A percentile compares a stretch with the other conserved stretches of the same genome.
Evolutionary conservation across 2,888 invertebrate genomes (phyloP).

Genomic region (Eupithecia centaureata): DNA sequence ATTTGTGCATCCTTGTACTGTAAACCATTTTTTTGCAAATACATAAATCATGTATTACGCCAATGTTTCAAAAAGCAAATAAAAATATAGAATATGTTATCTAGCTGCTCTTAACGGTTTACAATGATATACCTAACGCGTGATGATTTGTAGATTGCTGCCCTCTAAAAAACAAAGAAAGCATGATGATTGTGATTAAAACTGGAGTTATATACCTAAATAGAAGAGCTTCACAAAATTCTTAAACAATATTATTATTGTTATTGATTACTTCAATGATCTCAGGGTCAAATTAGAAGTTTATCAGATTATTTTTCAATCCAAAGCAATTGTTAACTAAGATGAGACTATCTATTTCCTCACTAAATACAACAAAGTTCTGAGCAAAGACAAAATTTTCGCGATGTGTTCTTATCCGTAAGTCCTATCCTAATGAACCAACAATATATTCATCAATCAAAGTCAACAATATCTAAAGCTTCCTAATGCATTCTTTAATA

Average conservation of each 20-base stretch:
- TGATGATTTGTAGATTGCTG: constrained; percentile 15
- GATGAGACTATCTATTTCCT: neutral
- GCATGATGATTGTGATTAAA: neutral
- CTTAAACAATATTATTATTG: neutral
- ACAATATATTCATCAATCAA: constrained; percentile 54
- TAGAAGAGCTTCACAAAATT: constrained; percentile 18
- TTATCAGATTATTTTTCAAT: neutral
- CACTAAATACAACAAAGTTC: constrained; percentile 20
- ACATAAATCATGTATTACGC: constrained; percentile 14
- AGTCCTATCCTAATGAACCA: constrained; percentile 58
- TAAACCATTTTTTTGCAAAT: neutral
- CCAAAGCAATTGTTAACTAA: neutral
- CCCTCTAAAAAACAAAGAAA: neutral
- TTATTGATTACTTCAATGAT: neutral
- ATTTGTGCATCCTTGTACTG: constrained; percentile 10
- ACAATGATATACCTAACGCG: constrained; percentile 5
- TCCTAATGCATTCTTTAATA: constrained; percentile 53
- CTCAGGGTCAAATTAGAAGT: neutral
- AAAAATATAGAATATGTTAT: constrained; percentile 8
- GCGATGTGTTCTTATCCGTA: constrained; percentile 53
- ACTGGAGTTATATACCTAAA: neutral
- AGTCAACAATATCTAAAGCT: constrained; percentile 60
- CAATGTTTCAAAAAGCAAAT: constrained; percentile 7
- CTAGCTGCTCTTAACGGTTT: constrained; percentile 23
- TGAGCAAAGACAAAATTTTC: constrained; percentile 35